These are phyloP conservation scores for Dryomyza anilis DNA, from an alignment of 2,888 invertebrate genomes.

Conservation along the genomic window DNA sequence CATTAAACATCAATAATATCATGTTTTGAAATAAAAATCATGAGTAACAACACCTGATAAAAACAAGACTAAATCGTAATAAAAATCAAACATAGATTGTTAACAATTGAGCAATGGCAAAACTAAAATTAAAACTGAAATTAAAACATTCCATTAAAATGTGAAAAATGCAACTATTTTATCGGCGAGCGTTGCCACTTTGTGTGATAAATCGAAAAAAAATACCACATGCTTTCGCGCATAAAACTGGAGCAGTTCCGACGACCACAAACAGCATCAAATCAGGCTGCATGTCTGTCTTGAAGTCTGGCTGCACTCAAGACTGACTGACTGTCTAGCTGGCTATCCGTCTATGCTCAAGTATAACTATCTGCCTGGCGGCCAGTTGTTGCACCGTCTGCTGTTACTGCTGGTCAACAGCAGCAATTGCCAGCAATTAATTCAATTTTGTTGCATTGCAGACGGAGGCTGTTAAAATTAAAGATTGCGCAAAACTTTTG, in stretches of 20 bases:
- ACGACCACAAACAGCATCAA: background rate
- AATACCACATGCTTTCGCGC: conserved; percentile 11
- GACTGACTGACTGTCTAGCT: background rate
- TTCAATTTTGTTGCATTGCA: conserved; percentile 42
- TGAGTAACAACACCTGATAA: no score
- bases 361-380: conserved; percentile 37
- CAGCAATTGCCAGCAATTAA: conserved; percentile 47
- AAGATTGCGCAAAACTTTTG: conserved; percentile 42
- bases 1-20: no score
- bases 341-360: no score
- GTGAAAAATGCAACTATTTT: background rate
- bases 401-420: conserved; percentile 14
- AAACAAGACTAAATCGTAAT: no score
- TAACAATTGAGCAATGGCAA: no score
- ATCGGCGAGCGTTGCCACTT: no score
- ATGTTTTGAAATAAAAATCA: no score
- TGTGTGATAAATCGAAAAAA: no score
- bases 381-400: conserved; percentile 25
- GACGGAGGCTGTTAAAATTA: conserved; percentile 41
- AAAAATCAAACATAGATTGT: no score
- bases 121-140: no score
- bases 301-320: background rate
- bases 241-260: conserved; percentile 1
- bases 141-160: conserved; percentile 16
- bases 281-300: background rate